Base-by-base conservation (phyloP, 2,888 invertebrate genomes). In the Eupithecia centaureata region DNA sequence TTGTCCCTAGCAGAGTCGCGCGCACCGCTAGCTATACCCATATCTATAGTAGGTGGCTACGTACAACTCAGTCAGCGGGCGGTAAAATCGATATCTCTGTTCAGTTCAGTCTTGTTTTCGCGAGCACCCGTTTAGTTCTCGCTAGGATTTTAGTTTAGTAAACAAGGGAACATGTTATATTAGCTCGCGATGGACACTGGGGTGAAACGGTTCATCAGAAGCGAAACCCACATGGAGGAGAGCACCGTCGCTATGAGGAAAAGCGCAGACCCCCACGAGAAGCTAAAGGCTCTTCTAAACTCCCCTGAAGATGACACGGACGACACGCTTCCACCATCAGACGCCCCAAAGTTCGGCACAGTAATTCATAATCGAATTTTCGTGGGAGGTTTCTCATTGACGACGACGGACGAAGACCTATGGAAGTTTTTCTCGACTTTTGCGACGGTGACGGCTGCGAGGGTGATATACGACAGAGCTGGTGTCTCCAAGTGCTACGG, bases 401-500 rank as follows among this genome's bases (percentile, higher is more conserved):
- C 97, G 82, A 98, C 98, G 57, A 98, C 98, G 60, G 99, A 98
- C 91, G 96, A 96, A 64, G 99, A 99, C 85, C 92, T 99, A 75
- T 96, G 97, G 91, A 96, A 97, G 86, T 96, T 98, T 75, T 99
- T 99, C 89, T 97, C 98, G 72, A 95, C 96, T 61, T 97, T 97
- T 82, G 98, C 98, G 63, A 96, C 97, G 63, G 97, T 97, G 42
- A 98, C 96, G 77, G 97, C 97, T 58, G 98, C 98, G 62, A 98
- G 99, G 93, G 98, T 99, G 76, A 99, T 99, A 75, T 96, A 97
- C 79, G 98, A 99, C 87, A 94, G 98, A 79, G 98, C 98, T 73
- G 99, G 99, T 4, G 97, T 98, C 25, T 98, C 98, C 73, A 98
- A 98, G 91, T 98, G 98, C 74, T 98, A 98, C 85, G 97, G 97